Evolutionary conservation across 2,797 vertebrate genomes (phyloP).

Genomic region (Dipus sagitta): DNA sequence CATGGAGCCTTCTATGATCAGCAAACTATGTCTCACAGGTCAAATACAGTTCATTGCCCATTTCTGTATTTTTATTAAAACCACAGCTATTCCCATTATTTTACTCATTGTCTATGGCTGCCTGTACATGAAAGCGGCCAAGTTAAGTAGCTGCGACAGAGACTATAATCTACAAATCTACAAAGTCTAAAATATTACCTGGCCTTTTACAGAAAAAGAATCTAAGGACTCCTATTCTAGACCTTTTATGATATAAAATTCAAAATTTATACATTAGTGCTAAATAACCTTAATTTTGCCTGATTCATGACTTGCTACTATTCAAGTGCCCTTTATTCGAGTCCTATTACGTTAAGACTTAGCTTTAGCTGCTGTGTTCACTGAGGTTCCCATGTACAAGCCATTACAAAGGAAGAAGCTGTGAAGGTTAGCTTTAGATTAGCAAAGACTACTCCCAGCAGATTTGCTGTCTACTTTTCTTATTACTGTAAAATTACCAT

Average conservation of each 20-base stretch:
- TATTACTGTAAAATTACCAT: constrained; percentile 94
- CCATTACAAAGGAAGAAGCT: constrained; percentile 84
- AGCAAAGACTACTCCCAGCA: constrained; percentile 88
- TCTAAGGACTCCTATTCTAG: background rate
- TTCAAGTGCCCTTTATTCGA: constrained; percentile 62
- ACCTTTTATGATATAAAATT: constrained; percentile 44
- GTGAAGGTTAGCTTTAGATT: constrained; percentile 90
- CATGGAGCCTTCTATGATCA: constrained; percentile 28
- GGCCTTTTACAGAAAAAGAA: background rate
- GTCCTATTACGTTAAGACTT: constrained; percentile 50
- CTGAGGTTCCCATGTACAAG: constrained; percentile 79
- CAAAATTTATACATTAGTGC: constrained; percentile 47
- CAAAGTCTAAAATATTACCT: constrained; percentile 34
- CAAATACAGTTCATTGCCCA: background rate
- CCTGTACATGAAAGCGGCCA: background rate
- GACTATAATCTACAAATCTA: background rate
- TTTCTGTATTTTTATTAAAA: constrained; percentile 58
- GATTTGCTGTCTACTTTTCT: constrained; percentile 80
- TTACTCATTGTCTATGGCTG: background rate
- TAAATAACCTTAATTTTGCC: constrained; percentile 49
- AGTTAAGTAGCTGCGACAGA: constrained; percentile 19
- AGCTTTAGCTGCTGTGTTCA: constrained; percentile 77
- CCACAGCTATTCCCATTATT: background rate
- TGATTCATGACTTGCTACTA: constrained; percentile 49
- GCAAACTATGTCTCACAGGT: background rate